Conservation (phyloP, 2,113 vertebrate genomes). For the Climacteris rufus region DNA sequence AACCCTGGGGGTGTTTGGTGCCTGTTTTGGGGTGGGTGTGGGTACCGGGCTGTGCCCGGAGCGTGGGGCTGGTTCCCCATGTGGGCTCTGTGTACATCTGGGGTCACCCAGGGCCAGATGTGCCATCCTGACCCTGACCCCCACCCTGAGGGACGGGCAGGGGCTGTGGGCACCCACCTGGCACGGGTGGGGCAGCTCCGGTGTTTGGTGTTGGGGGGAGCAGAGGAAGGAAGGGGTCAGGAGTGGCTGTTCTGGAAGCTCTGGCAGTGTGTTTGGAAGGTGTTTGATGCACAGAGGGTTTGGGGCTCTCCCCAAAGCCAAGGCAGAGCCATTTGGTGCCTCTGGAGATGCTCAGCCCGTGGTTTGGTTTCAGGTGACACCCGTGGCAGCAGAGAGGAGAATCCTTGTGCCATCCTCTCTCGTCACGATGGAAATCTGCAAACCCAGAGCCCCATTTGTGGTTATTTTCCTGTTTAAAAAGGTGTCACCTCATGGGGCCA, state of each 20-base stretch:
- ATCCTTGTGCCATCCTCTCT: accelerated
- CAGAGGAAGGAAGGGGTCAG: background rate
- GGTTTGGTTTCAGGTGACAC: background rate
- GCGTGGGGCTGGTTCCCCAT: accelerated
- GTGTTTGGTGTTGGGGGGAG: accelerated
- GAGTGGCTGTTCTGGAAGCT: accelerated
- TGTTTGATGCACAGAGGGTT: accelerated
- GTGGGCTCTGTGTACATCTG: background rate
- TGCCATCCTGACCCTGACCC: background rate
- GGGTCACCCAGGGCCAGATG: background rate
- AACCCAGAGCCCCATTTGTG: accelerated
- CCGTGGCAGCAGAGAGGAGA: background rate
- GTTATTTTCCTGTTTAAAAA: background rate
- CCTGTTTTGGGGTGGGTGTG: no score
- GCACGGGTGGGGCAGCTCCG: background rate
- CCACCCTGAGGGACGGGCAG: accelerated
- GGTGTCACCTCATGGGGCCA: background rate
- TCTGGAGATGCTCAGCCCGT: background rate
- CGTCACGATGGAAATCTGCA: background rate
- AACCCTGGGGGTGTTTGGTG: background rate
- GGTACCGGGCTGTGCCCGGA: accelerated
- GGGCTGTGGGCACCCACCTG: accelerated
- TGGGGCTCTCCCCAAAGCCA: background rate
- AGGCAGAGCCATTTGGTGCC: background rate
- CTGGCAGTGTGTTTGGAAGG: no score